Conservation (phyloP, 92 coral and sea anemone species). For the Epizoanthus scotinus region DNA sequence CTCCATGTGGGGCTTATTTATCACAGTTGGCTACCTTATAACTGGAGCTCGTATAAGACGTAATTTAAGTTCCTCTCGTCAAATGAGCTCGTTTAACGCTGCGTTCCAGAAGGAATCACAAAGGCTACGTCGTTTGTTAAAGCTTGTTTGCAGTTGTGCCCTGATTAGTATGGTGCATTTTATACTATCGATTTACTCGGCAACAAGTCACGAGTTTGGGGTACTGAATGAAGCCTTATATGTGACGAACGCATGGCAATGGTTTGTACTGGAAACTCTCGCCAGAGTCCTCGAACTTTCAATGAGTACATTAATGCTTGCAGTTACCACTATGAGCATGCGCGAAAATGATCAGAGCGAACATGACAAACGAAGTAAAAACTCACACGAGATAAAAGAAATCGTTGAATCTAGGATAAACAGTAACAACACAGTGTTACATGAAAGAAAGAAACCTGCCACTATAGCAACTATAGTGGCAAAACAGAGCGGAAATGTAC, state of each 20-base stretch:
- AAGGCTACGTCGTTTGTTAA: constrained; percentile 44
- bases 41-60: constrained; percentile 58
- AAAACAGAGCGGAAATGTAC: too few relatives aligned
- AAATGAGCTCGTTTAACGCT: constrained; percentile 21
- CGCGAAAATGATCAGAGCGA: background rate
- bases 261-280: constrained; percentile 59
- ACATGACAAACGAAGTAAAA: background rate
- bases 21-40: constrained; percentile 59
- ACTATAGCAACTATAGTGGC: too few relatives aligned
- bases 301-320: constrained; percentile 52
- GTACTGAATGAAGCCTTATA: constrained; percentile 29
- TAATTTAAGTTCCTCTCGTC: constrained; percentile 60
- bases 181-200: constrained; percentile 55
- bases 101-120: constrained; percentile 49
- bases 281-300: constrained; percentile 57
- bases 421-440: background rate
- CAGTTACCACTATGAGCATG: constrained; percentile 18
- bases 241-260: constrained; percentile 58
- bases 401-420: background rate
- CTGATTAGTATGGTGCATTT: constrained; percentile 50
- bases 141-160: constrained; percentile 54
- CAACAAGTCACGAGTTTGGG: constrained; percentile 50
- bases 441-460: too few relatives aligned
- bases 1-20: constrained; percentile 75
- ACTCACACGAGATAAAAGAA: background rate